Evolutionary conservation across 2,888 invertebrate species (phyloP), one percentile per base, ranked within the genome.

Genomic region (Neoaliturus tenellus): DNA sequence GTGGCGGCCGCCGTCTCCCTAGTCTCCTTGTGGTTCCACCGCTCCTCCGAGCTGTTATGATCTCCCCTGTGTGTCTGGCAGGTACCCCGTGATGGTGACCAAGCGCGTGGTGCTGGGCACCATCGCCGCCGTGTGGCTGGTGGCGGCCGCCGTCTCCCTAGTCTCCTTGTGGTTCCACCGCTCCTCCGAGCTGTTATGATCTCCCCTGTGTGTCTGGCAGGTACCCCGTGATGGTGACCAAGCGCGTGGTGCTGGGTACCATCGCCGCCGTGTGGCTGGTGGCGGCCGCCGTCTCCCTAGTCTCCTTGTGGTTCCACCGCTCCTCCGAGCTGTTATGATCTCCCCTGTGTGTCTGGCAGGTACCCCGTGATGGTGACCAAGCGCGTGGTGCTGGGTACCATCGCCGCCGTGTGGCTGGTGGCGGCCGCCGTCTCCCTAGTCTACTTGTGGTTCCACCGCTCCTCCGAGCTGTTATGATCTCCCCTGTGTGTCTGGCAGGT

Each of bases 241-340:
- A 97, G 86, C 93, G 95, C 86, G 95, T 97, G 82, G 97, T 98
- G 84, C 93, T 97, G 88, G 93, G 94, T 81, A 96, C 97, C 86
- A 98, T 99, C 89, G 96, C 95, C 84, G 93, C 95, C 88, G 97
- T 99, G 88, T 99, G 98, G 99, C 93, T 98, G 83, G 92, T 98
- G 87, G 98, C 98, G 62, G 97, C 95, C 23, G 94, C 98, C 88
- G 97, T 99, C 89, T 99, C 98, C 88, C 99, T 99, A 92, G 95
- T 99, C 89, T 97, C 97, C 44, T 92, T 98, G 89, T 98, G 97
- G 78, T 95, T 98, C 88, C 98, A 99, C 91, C 93, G 95, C 90
- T 97, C 96, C 98, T 83, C 98, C 90, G 99, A 99, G 14, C 96
- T 99, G 83, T 96, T 99, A 73, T 99, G 98, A 86, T 99, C 99